Conservation (phyloP, 2,797 vertebrate genomes). For the Dicrostonyx torquatus region DNA sequence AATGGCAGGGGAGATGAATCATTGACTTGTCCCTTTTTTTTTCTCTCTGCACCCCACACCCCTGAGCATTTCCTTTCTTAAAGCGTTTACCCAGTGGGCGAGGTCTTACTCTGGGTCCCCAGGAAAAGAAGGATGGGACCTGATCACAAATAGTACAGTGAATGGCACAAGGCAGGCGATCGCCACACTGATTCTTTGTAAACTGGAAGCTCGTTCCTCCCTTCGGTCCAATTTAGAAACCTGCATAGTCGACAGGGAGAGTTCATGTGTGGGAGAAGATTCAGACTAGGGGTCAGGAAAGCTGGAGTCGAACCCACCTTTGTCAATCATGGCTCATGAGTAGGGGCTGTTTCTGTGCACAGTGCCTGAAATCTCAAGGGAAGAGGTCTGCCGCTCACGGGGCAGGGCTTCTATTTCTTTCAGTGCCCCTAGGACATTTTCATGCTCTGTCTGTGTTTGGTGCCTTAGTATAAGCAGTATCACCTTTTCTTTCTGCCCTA, state of each 20-base stretch:
- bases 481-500: not conserved
- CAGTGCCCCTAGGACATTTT: not conserved
- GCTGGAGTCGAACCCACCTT: not conserved
- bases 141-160: constrained; percentile 22
- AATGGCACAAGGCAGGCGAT: not conserved
- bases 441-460: not conserved
- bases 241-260: not conserved
- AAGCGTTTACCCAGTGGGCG: not conserved
- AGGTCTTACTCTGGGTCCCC: constrained; percentile 47
- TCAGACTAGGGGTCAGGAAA: fast-evolving
- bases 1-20: constrained; percentile 61
- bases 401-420: not conserved
- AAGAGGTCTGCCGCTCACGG: not conserved
- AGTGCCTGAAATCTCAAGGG: not conserved
- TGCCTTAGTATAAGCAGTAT: not conserved
- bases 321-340: not conserved
- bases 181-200: not conserved
- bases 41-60: not conserved
- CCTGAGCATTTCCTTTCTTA: not conserved
- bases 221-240: not conserved
- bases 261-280: constrained; percentile 24
- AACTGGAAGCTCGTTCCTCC: not conserved
- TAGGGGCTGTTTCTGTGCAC: fast-evolving
- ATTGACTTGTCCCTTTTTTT: constrained; percentile 32
- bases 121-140: not conserved